Base-by-base conservation (phyloP, 64 coral and sea anemone species). In the Platygyra sinensis region DNA sequence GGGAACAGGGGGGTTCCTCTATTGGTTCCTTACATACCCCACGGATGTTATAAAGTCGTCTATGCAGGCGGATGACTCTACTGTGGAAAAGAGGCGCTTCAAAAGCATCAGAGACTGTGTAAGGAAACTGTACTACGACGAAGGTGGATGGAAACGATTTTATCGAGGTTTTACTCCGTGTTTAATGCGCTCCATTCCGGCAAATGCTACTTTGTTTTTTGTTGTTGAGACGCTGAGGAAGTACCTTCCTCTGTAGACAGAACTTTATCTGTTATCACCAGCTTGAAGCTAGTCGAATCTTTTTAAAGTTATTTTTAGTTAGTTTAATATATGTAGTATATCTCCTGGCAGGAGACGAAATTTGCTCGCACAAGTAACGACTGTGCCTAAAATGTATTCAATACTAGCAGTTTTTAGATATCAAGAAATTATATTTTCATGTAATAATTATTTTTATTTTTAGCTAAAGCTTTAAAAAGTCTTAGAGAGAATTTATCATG, bases 31-130 rank as follows among this genome's bases (percentile, higher is more conserved):
- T 3, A 96, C 91, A 25, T 96, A 96, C 24, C 95, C 95, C 9
- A 96, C 95, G 63, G 95, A 96, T 83, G 91, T 96, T 17, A 88
- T 96, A 19, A 96, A 96, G 76, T 96, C 95, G 11, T 88, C 95
- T 14, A 94, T 96, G 95, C 88, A 90, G 80, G 95, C 95, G 5
- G 95, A 96, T 82, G 91, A 96, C 30, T 88, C 85, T 28, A 39
- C 77, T 51, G 90, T 87, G 28, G 73, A 60, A 36, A 93, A 87
- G 17, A 93, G 95, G 63, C 93, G 90, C 30, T 96, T 80, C 50
- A 82, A 65, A 72, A 84, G 91, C 67, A 90, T 93, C 67, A 74
- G 73, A 80, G 91, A 96, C 72, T 96, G 95, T 84, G 78, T 89
- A 25, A 93, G 76, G 42, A 90, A 87, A 81, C 83, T 96, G 18